Conservation (phyloP, 2,113 vertebrate genomes). For the Cyanocitta stelleri region DNA sequence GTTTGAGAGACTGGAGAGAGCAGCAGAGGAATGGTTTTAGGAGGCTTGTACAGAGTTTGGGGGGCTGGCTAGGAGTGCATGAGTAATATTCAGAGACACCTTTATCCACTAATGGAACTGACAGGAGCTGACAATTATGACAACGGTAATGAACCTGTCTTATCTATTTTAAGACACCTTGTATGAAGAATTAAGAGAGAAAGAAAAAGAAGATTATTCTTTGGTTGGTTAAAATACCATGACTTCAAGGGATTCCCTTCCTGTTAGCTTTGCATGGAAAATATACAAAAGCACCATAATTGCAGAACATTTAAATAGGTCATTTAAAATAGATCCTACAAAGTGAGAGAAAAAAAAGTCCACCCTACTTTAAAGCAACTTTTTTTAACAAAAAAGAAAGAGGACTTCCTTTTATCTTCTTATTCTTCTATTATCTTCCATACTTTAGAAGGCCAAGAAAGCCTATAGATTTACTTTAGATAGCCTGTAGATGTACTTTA, state of each 20-base stretch:
- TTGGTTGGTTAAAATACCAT: slow-evolving; percentile 13
- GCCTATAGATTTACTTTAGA: neutral
- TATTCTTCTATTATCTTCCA: neutral
- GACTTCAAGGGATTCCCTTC: slow-evolving; percentile 45
- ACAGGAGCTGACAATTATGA: slow-evolving; percentile 24
- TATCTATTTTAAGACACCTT: slow-evolving; percentile 29
- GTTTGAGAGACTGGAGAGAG: neutral
- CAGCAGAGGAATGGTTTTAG: neutral
- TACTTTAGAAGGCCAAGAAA: neutral
- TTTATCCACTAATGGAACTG: slow-evolving; percentile 28
- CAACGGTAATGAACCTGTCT: neutral
- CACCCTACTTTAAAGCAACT: slow-evolving; percentile 1
- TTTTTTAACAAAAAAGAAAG: neutral
- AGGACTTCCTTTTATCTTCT: neutral
- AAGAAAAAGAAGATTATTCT: neutral
- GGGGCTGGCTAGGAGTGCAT: neutral
- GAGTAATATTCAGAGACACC: neutral
- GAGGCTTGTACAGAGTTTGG: neutral
- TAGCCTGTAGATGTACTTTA: neutral
- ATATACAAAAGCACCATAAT: slow-evolving; percentile 29
- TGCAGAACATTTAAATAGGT: slow-evolving; percentile 41
- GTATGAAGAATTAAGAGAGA: neutral
- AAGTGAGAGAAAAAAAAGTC: neutral
- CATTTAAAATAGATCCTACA: slow-evolving; percentile 36
- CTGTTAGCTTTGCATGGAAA: neutral